Base-by-base conservation (phyloP, 2,797 vertebrate genomes). In the Myripristis jacobus region DNA sequence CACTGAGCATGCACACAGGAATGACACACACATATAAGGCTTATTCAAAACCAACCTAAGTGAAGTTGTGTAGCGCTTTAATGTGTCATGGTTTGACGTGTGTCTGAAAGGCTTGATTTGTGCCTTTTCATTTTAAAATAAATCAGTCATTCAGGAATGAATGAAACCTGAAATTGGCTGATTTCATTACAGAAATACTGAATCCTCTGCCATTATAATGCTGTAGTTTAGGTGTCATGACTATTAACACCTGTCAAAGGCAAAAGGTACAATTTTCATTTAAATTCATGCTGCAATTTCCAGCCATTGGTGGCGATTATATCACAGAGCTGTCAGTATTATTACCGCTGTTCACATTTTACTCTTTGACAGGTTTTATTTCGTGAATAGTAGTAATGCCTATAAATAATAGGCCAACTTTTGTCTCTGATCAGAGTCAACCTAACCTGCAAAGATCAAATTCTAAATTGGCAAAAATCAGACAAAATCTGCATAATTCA, bases 381-480 rank as follows among this genome's bases (percentile, higher is more conserved):
- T 47, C n/a, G 7, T 47, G 8, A 41, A 41, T 15, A 36, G 12
- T 36, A 43, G 4, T 43, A 15, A 43, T 43, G 15, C 12, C 12
- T 15, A 16, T 43, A 43, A 43, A 43, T 43, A 43, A 43, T 43
- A 43, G 15, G 15, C 15, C 41, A 43, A 43, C 38, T 41, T 41
- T 41, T 41, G 13, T 41, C 38, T 41, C 12, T 13, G 41, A 59
- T 72, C 19, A 21, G 46, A 24, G 7, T 50, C 44, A 24, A n/a
- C 24, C 13, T 10, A 25, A 25, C 19, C 0, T 0, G 57, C 27
- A 70, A 61, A 47, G 8, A 79, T 77, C 71, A 77, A 22, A 36
- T 34, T 73, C 21, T 61, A 54, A 69, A 58, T 51, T 73, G 73
- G 29, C 50, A 24, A 21, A 19, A 19, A n/a, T 46, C n/a, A 1